Evolutionary conservation across 2,797 vertebrate species (phyloP).

Genomic region (Tapera naevia): DNA sequence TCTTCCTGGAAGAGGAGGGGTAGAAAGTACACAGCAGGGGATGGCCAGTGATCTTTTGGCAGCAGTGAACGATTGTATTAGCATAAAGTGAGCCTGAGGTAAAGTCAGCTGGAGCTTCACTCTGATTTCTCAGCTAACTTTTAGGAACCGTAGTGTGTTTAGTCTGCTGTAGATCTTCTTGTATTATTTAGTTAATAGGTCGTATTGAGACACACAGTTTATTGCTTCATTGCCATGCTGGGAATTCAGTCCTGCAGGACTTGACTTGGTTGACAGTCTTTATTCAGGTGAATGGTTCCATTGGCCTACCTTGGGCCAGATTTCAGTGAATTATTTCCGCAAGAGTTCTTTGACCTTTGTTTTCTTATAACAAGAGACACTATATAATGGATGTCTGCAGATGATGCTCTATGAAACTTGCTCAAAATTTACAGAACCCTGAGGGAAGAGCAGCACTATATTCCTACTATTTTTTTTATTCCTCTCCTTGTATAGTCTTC

Average conservation of each 20-base stretch:
- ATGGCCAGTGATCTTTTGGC: background rate
- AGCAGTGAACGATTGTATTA: background rate
- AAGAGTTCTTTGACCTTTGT: slow-evolving; percentile 8
- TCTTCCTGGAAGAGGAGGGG: background rate
- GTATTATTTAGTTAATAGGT: slow-evolving; percentile 39
- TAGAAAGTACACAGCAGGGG: background rate
- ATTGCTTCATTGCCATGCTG: slow-evolving; percentile 9
- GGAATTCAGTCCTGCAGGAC: slow-evolving; percentile 37
- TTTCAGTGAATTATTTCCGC: background rate
- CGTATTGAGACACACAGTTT: background rate
- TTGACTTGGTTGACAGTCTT: slow-evolving; percentile 4
- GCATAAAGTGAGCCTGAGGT: background rate
- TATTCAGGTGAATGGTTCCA: slow-evolving; percentile 4
- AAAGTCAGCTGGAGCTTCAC: slow-evolving; percentile 12
- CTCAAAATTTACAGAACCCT: slow-evolving; percentile 1
- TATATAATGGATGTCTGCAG: background rate
- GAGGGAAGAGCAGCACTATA: background rate
- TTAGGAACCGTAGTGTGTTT: background rate
- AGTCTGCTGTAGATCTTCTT: background rate
- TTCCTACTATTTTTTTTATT: background rate
- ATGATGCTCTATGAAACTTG: slow-evolving; percentile 6
- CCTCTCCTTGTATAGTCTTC: background rate
- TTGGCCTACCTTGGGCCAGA: background rate
- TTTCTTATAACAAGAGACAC: background rate
- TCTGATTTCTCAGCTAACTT: background rate